Base-by-base conservation (phyloP, 2,888 invertebrate genomes). In the Leuctra nigra region DNA sequence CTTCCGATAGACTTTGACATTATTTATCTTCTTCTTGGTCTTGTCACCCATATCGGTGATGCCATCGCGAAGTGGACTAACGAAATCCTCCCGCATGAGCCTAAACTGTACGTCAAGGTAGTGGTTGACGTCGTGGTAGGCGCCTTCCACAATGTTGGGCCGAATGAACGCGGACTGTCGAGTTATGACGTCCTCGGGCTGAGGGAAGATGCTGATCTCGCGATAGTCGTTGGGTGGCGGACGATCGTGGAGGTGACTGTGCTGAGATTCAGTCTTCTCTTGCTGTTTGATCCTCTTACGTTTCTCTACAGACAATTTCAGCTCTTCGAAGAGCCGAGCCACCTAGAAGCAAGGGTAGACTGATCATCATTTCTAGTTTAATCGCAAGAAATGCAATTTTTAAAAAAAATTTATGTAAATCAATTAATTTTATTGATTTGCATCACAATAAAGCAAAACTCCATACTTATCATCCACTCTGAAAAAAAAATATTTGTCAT, bases 41-140 rank as follows among this genome's bases (percentile, higher is more conserved):
- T 41, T 2, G 55, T 69, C 69, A 6, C 13, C 13, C 64, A 78
- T 81, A 66, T 76, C 74, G 62, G 68, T 68, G 68, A 87, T 77
- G 59, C 85, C 87, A 65, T 83, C 77, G 29, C 87, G 72, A 22
- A 93, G 68, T 1, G 91, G 87, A 18, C 77, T 75, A 33, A 88
- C 77, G 66, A 87, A 90, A 70, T 93, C 92, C 73, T 92, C 90
- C 29, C 88, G 73, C 52, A 92, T 68, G 33, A 91, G 73, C 35
- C 85, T 77, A 66, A 88, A 89, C 24, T 91, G 91, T n/a, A 84
- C 74, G 64, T 87, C 86, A 22, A 93, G 72, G 67, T 93, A 93
- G 65, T 89, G 82, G 46, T 83, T 77, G 1, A 84, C 74, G 65
- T 75, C 75, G 1, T 73, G 66, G 68, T 86, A 91, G 0, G 76